Evolutionary conservation across 2,113 vertebrate genomes (phyloP).

Genomic region (Balaeniceps rex): DNA sequence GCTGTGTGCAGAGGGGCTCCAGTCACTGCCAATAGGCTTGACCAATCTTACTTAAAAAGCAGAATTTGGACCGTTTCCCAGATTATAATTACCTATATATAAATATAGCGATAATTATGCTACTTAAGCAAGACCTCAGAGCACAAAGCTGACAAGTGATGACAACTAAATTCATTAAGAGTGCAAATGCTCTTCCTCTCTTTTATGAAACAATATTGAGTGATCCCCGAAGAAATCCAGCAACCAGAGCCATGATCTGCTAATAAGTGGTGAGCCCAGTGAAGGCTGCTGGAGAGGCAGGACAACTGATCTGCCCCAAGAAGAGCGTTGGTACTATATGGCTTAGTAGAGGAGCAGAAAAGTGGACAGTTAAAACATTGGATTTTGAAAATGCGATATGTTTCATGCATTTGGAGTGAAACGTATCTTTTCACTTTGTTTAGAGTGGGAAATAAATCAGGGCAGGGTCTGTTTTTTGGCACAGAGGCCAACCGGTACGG

Average conservation of each 20-base stretch:
- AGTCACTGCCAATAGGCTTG: neutral
- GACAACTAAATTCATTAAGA: slow-evolving; percentile 47
- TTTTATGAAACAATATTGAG: slow-evolving; percentile 55
- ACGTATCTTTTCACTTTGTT: neutral
- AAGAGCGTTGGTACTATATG: neutral
- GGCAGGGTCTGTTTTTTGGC: neutral
- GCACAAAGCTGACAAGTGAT: slow-evolving; percentile 39
- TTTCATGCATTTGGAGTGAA: neutral
- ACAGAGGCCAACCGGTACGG: accelerated
- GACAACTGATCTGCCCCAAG: neutral
- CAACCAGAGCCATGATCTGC: neutral
- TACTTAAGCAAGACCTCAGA: slow-evolving; percentile 1
- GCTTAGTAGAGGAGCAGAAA: neutral
- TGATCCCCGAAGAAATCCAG: slow-evolving; percentile 28
- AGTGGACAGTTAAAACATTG: neutral
- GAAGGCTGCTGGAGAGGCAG: neutral
- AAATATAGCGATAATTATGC: slow-evolving; percentile 20
- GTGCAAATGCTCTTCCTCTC: slow-evolving; percentile 8
- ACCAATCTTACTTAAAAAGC: slow-evolving; percentile 13
- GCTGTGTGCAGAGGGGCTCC: neutral
- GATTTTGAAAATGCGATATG: neutral
- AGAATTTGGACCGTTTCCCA: slow-evolving; percentile 32
- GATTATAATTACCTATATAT: slow-evolving; percentile 42
- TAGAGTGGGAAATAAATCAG: neutral
- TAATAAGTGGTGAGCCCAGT: neutral